A percentile compares a stretch with the other conserved stretches of the same genome.
phyloP scores from a whole-genome alignment of 2,888 invertebrate species.

The Drosophila affinis region DNA sequence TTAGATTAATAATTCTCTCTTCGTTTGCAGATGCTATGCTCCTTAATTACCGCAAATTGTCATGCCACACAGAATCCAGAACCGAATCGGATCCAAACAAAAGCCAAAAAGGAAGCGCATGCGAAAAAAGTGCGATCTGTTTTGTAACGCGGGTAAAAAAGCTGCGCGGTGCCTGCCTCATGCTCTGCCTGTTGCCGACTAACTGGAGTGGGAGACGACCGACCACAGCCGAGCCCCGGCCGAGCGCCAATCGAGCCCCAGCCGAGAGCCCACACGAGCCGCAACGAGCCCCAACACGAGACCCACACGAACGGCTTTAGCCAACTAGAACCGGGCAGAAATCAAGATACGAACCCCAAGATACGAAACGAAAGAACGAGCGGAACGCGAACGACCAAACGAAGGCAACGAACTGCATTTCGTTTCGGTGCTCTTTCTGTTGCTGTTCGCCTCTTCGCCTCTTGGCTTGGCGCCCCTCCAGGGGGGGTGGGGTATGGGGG shows the following conservation, averaged over 20 bases:
- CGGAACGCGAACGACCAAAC: slow-evolving; percentile 17
- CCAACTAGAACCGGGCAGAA: slow-evolving; percentile 75
- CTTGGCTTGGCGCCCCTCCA: slow-evolving; percentile 24
- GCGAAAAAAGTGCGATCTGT: slow-evolving; percentile 33
- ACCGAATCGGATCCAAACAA: slow-evolving; percentile 18
- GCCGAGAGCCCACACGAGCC: slow-evolving; percentile 34
- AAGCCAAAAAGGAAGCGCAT: slow-evolving; percentile 16
- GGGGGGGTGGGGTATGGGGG: not conserved
- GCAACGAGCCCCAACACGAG: slow-evolving; percentile 13
- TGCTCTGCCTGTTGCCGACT: slow-evolving; percentile 70
- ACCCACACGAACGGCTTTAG: slow-evolving; percentile 53
- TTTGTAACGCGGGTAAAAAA: slow-evolving; percentile 6
- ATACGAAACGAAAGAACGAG: slow-evolving; percentile 68
- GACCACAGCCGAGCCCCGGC: not conserved
- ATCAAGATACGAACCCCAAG: slow-evolving; percentile 69
- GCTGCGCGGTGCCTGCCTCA: slow-evolving; percentile 44
- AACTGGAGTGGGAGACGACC: slow-evolving; percentile 47
- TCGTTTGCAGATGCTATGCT: slow-evolving; percentile 22
- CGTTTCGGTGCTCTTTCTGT: slow-evolving; percentile 19
- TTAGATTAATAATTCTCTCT: slow-evolving; percentile 53
- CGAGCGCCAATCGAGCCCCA: slow-evolving; percentile 12
- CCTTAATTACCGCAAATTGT: slow-evolving; percentile 50
- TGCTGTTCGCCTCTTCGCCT: not conserved
- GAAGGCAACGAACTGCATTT: slow-evolving; percentile 47
- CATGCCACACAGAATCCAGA: slow-evolving; percentile 47